A percentile compares a stretch with the other conserved stretches of the same genome.
These are phyloP conservation scores for Aegithalos caudatus DNA, from an alignment of 2,113 vertebrate species.

Conservation along the genomic window DNA sequence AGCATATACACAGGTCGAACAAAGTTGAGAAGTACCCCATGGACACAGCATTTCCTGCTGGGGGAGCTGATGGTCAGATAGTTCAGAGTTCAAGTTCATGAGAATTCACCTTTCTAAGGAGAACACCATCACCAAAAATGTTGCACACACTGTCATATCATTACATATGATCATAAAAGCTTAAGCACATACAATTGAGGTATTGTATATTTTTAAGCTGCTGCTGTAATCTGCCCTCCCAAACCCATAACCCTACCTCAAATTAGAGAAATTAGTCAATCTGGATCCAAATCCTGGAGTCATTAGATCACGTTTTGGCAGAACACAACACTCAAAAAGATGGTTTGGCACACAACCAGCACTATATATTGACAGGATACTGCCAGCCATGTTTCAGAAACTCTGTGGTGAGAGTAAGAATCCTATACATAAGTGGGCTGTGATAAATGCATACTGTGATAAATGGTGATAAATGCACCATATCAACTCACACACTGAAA, in stretches of 20 bases:
- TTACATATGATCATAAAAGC: not conserved
- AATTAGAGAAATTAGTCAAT: not conserved
- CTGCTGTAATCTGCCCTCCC: not conserved
- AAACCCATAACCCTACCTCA: not conserved
- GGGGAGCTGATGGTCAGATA: not conserved
- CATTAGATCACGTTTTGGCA: constrained; percentile 71
- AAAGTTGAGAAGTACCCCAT: not conserved
- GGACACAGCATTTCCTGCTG: not conserved
- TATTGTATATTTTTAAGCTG: not conserved
- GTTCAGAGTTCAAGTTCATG: not conserved
- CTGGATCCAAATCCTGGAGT: constrained; percentile 46
- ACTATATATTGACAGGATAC: constrained; percentile 36
- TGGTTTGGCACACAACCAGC: constrained; percentile 67
- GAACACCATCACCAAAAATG: accelerated
- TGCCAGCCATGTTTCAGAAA: constrained; percentile 42
- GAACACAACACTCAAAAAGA: constrained; percentile 51
- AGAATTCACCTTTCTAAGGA: not conserved
- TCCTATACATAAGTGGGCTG: not conserved
- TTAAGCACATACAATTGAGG: not conserved
- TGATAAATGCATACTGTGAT: not conserved
- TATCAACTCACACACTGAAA: not conserved
- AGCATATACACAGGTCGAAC: not conserved
- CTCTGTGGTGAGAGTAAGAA: not conserved
- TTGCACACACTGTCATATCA: not conserved
- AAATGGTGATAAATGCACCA: too few relatives aligned